Percentiles rank a stretch among this genome's conserved stretches.
These are phyloP conservation scores for Speoplatyrhinus poulsoni DNA, from an alignment of 2,113 vertebrate genomes.

Conservation along the genomic window DNA sequence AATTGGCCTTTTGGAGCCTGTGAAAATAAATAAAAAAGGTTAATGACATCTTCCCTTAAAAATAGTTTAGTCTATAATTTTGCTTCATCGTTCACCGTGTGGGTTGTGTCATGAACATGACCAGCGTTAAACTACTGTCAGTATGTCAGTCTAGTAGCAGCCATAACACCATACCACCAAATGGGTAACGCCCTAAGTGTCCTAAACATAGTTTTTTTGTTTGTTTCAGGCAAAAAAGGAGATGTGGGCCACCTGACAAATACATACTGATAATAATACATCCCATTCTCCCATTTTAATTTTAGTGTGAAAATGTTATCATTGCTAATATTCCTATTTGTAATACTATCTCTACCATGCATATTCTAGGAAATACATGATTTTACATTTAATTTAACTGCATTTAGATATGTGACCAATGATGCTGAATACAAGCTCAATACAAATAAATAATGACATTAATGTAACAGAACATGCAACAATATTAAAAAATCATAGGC, in stretches of 20 bases:
- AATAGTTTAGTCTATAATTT: conserved; percentile 8
- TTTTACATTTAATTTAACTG: conserved; percentile 46
- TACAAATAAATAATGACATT: conserved; percentile 32
- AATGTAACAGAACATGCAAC: conserved; percentile 8
- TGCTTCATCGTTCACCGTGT: not conserved
- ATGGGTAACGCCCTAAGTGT: no score
- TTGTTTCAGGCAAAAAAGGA: no score
- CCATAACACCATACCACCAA: no score
- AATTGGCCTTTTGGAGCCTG: conserved; percentile 37
- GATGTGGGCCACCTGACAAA: no score
- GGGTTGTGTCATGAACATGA: no score
- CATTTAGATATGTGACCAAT: conserved; percentile 40
- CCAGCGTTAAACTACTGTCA: no score
- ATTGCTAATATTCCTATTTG: no score
- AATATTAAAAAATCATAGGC: not conserved
- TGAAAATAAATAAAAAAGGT: conserved; percentile 38
- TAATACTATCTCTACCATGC: conserved; percentile 37
- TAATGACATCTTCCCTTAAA: conserved; percentile 22
- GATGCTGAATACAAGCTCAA: not conserved
- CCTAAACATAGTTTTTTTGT: no score
- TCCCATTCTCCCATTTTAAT: no score
- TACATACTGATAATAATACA: no score
- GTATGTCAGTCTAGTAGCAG: no score
- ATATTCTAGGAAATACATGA: conserved; percentile 12
- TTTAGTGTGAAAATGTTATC: no score